phyloP scores from a whole-genome alignment of 2,888 invertebrate species.

The Orchesellides sinensis region DNA sequence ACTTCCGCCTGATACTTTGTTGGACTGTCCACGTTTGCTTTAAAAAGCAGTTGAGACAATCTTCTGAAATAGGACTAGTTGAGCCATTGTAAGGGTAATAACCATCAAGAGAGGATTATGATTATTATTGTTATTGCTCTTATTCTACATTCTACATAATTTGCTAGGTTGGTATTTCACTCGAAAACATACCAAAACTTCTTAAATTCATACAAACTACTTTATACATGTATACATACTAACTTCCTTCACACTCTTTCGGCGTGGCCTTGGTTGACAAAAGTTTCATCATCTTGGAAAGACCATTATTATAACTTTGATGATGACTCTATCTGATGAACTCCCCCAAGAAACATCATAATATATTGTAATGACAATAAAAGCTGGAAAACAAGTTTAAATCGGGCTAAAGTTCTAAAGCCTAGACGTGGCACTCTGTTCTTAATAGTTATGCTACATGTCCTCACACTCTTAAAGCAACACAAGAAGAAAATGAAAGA shows the following conservation, averaged over 20 bases:
- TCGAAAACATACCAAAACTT: not conserved
- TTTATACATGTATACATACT: not conserved
- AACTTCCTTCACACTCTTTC: not conserved
- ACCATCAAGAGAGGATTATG: not conserved
- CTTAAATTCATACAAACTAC: not conserved
- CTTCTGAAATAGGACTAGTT: conserved; percentile 28
- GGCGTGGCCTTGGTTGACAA: not conserved
- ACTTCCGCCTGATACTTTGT: conserved; percentile 5
- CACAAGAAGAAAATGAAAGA: no score
- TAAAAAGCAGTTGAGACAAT: conserved; percentile 1
- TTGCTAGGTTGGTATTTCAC: not conserved
- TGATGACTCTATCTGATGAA: no score
- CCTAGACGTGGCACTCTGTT: no score
- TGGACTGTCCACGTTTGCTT: not conserved
- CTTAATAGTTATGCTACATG: no score
- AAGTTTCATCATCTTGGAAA: not conserved
- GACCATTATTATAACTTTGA: no score
- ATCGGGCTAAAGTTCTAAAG: no score
- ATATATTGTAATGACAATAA: no score
- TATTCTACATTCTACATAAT: no score
- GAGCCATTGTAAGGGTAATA: not conserved
- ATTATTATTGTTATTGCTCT: conserved; percentile 15
- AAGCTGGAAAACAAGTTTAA: no score
- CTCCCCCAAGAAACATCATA: no score
- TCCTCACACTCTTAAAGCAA: no score